phyloP scores from a whole-genome alignment of 2,888 invertebrate genomes.

The Pollenia labialis region DNA sequence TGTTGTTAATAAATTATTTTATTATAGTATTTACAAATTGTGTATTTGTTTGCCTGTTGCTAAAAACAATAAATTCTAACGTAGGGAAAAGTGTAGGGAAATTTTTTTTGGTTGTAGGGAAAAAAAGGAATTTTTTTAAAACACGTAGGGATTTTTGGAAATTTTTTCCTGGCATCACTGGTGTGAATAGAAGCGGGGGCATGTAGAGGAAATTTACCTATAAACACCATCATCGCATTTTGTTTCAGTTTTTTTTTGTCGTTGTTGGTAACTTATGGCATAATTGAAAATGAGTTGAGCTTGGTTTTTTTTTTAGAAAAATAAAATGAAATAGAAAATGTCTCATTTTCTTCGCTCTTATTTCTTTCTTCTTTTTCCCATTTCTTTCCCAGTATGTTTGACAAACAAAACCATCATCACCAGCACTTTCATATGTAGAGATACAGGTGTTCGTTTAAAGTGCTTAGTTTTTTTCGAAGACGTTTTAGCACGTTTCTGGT shows the following conservation, averaged over 20 bases:
- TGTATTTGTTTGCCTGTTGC: too few relatives aligned
- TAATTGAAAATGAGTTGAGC: slow-evolving; percentile 50
- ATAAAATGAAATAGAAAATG: slow-evolving; percentile 14
- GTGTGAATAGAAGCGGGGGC: slow-evolving; percentile 15
- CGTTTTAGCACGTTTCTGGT: slow-evolving; percentile 44
- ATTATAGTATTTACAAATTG: too few relatives aligned
- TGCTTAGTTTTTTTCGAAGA: slow-evolving; percentile 26
- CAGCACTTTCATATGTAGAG: background rate
- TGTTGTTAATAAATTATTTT: too few relatives aligned
- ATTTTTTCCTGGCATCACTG: too few relatives aligned
- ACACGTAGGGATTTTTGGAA: too few relatives aligned
- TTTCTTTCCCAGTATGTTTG: background rate
- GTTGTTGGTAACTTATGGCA: slow-evolving; percentile 8
- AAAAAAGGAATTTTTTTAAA: too few relatives aligned
- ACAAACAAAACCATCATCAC: background rate
- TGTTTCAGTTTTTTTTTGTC: background rate
- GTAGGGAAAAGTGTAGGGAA: too few relatives aligned
- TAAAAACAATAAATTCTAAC: too few relatives aligned
- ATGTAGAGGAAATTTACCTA: slow-evolving; percentile 1
- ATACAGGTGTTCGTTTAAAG: background rate
- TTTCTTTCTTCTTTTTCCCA: background rate
- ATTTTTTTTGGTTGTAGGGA: too few relatives aligned
- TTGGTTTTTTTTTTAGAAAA: slow-evolving; percentile 14
- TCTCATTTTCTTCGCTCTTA: background rate
- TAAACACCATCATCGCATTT: slow-evolving; percentile 6